Evolutionary conservation across 1,140 invertebrate species (phyloP).

Genomic region (Teleogryllus occipitalis): DNA sequence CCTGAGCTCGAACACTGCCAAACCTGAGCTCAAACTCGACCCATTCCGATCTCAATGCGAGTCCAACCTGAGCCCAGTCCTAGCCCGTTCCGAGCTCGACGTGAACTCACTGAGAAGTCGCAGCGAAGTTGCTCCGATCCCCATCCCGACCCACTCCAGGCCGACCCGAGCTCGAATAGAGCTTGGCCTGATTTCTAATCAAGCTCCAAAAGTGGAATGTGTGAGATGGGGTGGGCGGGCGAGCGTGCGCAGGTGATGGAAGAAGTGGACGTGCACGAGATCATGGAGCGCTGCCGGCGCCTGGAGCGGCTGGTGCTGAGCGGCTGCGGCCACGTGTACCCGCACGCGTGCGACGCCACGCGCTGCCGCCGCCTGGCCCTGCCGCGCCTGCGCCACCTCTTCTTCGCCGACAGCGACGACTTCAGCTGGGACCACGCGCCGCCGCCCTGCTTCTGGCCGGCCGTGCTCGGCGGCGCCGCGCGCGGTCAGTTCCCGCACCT

Average conservation of each 20-base stretch:
- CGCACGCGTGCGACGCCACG: conserved; percentile 23
- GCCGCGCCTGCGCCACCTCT: conserved; percentile 25
- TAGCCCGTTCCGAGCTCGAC: too few relatives aligned
- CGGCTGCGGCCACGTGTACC: conserved; percentile 28
- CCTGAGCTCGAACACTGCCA: too few relatives aligned
- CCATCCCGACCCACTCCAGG: too few relatives aligned
- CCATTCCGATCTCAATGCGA: too few relatives aligned
- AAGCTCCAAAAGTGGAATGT: not conserved
- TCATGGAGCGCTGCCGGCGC: conserved; percentile 25
- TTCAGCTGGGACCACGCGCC: conserved; percentile 32
- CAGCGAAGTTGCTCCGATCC: too few relatives aligned
- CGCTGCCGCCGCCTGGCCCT: conserved; percentile 9
- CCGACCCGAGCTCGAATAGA: too few relatives aligned
- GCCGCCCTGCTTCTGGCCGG: conserved; percentile 31
- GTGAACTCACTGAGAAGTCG: too few relatives aligned
- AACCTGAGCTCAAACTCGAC: too few relatives aligned
- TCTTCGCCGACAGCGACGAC: conserved; percentile 33
- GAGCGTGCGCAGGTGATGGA: conserved; percentile 29
- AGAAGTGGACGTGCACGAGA: conserved; percentile 31
- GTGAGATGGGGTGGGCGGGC: not conserved
- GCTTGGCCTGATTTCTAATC: not conserved
- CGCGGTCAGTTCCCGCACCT: not conserved
- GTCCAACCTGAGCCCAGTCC: too few relatives aligned
- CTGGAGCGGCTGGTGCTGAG: conserved; percentile 29
- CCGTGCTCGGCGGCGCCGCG: conserved; percentile 20